Base-by-base conservation (phyloP, 2,797 vertebrate genomes). In the Echiichthys vipera region DNA sequence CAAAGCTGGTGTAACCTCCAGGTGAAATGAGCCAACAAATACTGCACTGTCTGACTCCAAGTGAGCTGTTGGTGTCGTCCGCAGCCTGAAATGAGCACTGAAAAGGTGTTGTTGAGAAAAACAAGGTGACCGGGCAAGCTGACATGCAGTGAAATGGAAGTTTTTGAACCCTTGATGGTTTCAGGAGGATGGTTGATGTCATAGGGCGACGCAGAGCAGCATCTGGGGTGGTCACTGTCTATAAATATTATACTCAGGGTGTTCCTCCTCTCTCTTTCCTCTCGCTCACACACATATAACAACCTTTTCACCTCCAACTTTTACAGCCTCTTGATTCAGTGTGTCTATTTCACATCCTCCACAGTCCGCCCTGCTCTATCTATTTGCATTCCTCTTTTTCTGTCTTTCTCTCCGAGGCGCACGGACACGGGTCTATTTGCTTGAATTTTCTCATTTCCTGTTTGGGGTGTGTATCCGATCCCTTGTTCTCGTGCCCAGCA, bases 391-490 rank as follows among this genome's bases (percentile, higher is more conserved):
- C 85, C 78, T 81, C 57, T 29, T 30, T 42, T 72, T 84, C 69
- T 74, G 39, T 71, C 73, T 65, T 46, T 80, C 66, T 81, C 79
- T 69, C 63, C 2, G 43, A 77, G 59, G 39, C 78, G 20, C 80
- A 82, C 78, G 88, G 74, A 76, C 89, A 68, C 18, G 34, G 74
- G 70, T 80, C 84, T 83, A 77, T 90, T 93, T 90, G 55, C 78
- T 84, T 86, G 81, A 93, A 88, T 91, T 92, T n/a, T 92, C 91
- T 93, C 92, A 94, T 94, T 94, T 95, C 94, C 94, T 94, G 93
- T 95, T 94, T 93, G 83, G 93, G 93, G 92, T 86, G 94, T 93
- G 91, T 91, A 74, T 90, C 86, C 51, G 22, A 89, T 92, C 86
- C 84, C 90, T 94, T 93, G 89, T 92, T 93, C 93, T 91, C 36